These are phyloP conservation scores for Sympetrum striolatum DNA, from an alignment of 2,888 invertebrate genomes.

Conservation along the genomic window DNA sequence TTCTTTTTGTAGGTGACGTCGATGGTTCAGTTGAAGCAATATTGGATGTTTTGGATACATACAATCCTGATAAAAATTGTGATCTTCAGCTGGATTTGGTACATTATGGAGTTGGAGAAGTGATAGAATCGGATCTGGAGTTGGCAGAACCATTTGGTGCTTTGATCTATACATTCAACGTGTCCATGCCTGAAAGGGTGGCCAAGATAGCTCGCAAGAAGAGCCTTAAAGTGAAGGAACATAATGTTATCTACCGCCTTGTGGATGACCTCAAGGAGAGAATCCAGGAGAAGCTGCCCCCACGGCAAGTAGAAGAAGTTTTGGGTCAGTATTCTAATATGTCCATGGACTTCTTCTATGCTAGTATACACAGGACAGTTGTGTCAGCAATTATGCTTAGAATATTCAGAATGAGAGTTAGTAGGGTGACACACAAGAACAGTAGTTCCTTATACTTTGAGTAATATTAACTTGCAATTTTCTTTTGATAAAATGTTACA, in stretches of 20 bases:
- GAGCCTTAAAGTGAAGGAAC: constrained; percentile 69
- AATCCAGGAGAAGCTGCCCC: constrained; percentile 75
- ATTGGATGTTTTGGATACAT: constrained; percentile 87
- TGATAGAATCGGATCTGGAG: constrained; percentile 84
- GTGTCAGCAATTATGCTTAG: no score
- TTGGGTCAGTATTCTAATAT: constrained; percentile 65
- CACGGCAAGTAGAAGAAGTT: constrained; percentile 75
- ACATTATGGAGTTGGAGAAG: constrained; percentile 88
- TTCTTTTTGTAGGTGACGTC: constrained; percentile 76
- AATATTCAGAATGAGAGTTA: no score
- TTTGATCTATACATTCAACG: constrained; percentile 89
- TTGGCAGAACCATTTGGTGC: constrained; percentile 76
- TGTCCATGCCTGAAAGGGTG: constrained; percentile 62
- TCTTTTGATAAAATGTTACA: no score
- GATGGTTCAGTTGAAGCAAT: constrained; percentile 97
- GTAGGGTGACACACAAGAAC: no score
- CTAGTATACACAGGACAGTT: no score
- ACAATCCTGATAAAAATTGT: constrained; percentile 68
- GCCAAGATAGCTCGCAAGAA: constrained; percentile 63
- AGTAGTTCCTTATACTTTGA: no score
- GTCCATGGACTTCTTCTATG: no score
- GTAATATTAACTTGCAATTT: no score
- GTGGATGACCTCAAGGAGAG: constrained; percentile 87
- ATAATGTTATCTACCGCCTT: constrained; percentile 92
- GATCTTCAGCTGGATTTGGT: constrained; percentile 82